Base-by-base conservation (phyloP, 2,113 vertebrate species). In the Clarias macrocephalus region DNA sequence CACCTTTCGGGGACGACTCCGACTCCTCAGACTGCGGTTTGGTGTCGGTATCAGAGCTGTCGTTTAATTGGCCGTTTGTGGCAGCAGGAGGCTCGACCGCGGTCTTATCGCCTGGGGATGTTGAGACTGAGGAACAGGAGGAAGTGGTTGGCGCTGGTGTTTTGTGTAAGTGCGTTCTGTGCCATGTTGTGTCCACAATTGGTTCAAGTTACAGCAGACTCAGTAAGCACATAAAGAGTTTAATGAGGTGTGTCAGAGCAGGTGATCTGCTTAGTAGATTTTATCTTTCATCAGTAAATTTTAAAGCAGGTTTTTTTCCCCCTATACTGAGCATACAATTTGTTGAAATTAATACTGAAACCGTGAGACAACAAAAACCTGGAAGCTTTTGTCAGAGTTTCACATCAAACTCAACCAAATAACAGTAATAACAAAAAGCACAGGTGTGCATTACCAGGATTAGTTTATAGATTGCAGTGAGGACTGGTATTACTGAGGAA, bases 31-130 rank as follows among this genome's bases (percentile, higher is more conserved):
- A 91, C 63, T 89, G 88, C 68, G 87, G 59, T 80, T 82, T 88
- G 77, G 28, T 57, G 25, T 87, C 87, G 0, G 82, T 72, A 18
- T 88, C 87, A 4, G 88, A 83, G 80, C 60, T 68, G 82, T 82
- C 56, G 48, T 73, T 85, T 19, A 76, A 48, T 48, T 89, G 88
- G 85, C 66, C 57, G 42, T 48, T 91, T 82, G 21, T 79, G 52
- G 60, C 30, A 63, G 76, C 0, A 89, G 91, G 72, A 0, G 92
- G 75, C 21, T 92, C 91, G 0, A 86, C 84, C 3, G 89, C 25
- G 23, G 89, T 28, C 80, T 90, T 88, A 73, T 87, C 91, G 72
- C 73, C 88, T 1, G 93, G 91, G 23, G 92, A 91, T 2, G 93
- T 92, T 0, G 89, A 88, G 21, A 88, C 87, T 90, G 81, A 70